Evolutionary conservation across 30 jellyfish, hydroid and myxozoan species (phyloP), one percentile per base, ranked within the genome.

Genomic region (Chironex yamaguchii): DNA sequence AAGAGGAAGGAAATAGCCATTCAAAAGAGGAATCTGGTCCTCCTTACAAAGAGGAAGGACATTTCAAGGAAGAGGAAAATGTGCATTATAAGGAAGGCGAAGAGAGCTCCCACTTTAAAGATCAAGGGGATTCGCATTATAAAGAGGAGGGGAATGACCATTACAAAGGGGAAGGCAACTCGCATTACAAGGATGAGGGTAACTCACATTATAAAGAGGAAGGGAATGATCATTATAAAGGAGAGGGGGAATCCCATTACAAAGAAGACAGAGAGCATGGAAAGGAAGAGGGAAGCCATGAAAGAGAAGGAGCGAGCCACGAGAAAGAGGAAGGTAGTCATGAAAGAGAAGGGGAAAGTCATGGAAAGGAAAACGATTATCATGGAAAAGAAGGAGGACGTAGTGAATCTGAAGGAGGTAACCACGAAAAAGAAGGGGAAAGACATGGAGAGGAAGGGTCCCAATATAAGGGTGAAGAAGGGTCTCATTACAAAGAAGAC

Each of bases 291-390:
- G 26, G 26, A 14, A 4, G 36, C 35, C n/a, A 34, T 79, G 49
- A 86, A 64, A 25, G 90, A 86, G 17, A 52, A 49, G 49, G 29
- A 27, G 0, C 63, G 52, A 9, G 81, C 4, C 58, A 2, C 42
- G 6, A 65, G 33, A 35, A 52, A 4, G 76, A 69, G 34, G 51
- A 74, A 29, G 79, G 17, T 65, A 29, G 21, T 0, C 52, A 82
- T 30, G 86, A 36, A 9, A 28, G 33, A 2, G 62, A 69, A 9
- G 17, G 58, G 17, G 58, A 17, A 42, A 6, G 13, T 9, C 17
- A 9, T 6, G 58, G 58, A 6, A 42, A 42, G 17, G 58, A 42
- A 42, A 17, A 42, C 58, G 58, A 9, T 6, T 6, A 42, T 9
- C 58, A 42, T 42, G 13, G 17, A 17, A 17, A 42, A 42, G 58